These are phyloP conservation scores for Spodoptera litura DNA, from an alignment of 1,140 invertebrate genomes.

Conservation along the genomic window DNA sequence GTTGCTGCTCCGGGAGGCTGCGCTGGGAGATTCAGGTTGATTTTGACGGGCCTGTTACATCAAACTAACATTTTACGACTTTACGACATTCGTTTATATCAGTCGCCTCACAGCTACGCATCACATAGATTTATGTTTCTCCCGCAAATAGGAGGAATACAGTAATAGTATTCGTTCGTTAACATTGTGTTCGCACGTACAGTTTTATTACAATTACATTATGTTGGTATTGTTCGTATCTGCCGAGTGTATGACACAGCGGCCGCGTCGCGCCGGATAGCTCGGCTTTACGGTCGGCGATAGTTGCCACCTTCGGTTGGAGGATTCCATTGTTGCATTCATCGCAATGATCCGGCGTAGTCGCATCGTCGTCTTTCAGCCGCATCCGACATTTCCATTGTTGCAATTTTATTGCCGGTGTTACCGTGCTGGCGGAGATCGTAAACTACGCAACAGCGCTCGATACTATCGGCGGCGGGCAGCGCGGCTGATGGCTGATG, in stretches of 20 bases:
- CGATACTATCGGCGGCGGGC: constrained; percentile 69
- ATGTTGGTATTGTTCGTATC: constrained; percentile 49
- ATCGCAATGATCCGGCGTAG: constrained; percentile 78
- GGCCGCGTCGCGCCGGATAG: constrained; percentile 42
- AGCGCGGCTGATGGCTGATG: constrained; percentile 59
- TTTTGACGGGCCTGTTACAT: constrained; percentile 23
- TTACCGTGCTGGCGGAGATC: constrained; percentile 78
- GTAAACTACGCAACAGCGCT: constrained; percentile 78
- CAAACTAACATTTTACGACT: constrained; percentile 51
- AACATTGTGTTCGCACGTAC: constrained; percentile 27
- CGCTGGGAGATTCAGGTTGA: constrained; percentile 30
- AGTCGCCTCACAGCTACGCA: background rate
- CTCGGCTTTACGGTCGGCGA: constrained; percentile 72
- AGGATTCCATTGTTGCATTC: constrained; percentile 84
- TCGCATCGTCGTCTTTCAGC: constrained; percentile 78
- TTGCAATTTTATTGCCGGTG: constrained; percentile 84
- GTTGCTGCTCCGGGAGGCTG: constrained; percentile 18
- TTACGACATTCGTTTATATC: constrained; percentile 39
- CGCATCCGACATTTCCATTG: constrained; percentile 84
- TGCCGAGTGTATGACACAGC: constrained; percentile 29
- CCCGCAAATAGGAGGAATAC: constrained; percentile 27
- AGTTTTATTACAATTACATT: constrained; percentile 46
- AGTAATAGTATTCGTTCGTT: constrained; percentile 42
- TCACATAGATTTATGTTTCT: constrained; percentile 42
- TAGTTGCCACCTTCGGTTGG: constrained; percentile 80